Base-by-base conservation (phyloP, 2,888 invertebrate genomes). In the Itoplectis maculator region DNA sequence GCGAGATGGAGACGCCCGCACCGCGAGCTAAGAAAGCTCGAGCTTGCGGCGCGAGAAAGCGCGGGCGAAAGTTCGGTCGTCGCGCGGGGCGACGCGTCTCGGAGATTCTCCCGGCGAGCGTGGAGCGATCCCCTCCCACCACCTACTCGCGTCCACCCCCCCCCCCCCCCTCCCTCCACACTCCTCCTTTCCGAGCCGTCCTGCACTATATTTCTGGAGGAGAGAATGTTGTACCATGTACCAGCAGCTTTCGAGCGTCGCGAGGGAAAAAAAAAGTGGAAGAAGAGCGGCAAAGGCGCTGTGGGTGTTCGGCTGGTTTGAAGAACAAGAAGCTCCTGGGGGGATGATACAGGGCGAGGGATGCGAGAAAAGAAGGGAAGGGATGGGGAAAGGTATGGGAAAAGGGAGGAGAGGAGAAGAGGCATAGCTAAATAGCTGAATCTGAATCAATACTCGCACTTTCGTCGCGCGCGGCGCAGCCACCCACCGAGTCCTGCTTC, bases 401-500 rank as follows among this genome's bases (percentile, higher is more conserved):
- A 63, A 80, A 59, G 49, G 45, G 61, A 70, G 56, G 74, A 69
- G 35, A 18, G 68, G 45, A 37, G 11, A 15, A 68, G 51, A 77
- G 75, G 90, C 91, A 90, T 90, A 89, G 90, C 89, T 91, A 91
- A 91, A 90, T 90, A 91, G 90, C 89, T 91, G 90, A 91, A 91
- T 91, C 90, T 88, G 90, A 91, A 91, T 91, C 91, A 91, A 91
- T 91, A 91, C 90, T 89, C 87, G n/a, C n/a, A 90, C 90, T 90
- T 89, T 88, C 89, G 86, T 85, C 87, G 86, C 86, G 70, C 79
- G 75, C 77, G 77, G 75, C 77, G 77, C 81, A 86, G 87, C 87
- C 88, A 85, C 84, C 85, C 85, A 74, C 81, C 72, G 81, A 65
- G 56, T 82, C 69, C 79, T n/a, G n/a, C n/a, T 79, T 83, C 81